These are phyloP conservation scores for Brachypalpus laphriformis DNA, from an alignment of 2,888 invertebrate genomes.

Conservation along the genomic window DNA sequence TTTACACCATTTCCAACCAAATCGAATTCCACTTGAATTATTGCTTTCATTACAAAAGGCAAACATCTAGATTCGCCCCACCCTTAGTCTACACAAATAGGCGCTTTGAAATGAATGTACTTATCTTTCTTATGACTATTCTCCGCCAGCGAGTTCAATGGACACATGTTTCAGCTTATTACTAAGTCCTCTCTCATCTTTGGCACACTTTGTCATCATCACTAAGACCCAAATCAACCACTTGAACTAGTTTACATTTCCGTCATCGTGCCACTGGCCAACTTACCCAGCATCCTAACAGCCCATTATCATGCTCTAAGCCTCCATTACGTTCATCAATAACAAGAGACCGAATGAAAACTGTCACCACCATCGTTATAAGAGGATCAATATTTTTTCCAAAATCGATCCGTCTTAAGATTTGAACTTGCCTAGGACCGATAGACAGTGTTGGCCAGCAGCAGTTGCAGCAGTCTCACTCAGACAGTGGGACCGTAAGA, in stretches of 20 bases:
- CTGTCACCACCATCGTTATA: conserved; percentile 56
- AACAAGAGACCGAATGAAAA: conserved; percentile 36
- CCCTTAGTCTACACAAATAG: too few species aligned
- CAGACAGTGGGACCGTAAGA: neutral
- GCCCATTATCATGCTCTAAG: conserved; percentile 28
- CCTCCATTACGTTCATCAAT: conserved; percentile 46
- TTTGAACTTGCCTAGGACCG: conserved; percentile 18
- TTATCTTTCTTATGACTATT: too few species aligned
- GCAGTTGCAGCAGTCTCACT: neutral
- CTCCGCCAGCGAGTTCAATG: neutral
- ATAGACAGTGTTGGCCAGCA: conserved; percentile 13
- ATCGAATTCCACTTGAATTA: too few species aligned
- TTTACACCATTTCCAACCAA: too few species aligned
- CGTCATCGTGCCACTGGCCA: conserved; percentile 26
- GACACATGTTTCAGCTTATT: conserved; percentile 2
- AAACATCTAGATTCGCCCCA: too few species aligned
- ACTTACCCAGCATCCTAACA: neutral
- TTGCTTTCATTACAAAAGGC: too few species aligned
- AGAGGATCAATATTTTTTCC: conserved; percentile 30
- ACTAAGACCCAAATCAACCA: neutral
- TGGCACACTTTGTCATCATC: conserved; percentile 5
- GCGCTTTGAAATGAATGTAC: too few species aligned
- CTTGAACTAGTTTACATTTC: conserved; percentile 28
- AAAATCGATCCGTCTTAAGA: conserved; percentile 28
- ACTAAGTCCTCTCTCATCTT: neutral